phyloP scores from a whole-genome alignment of 2,113 vertebrate species.

The Neotragus pygmaeus region DNA sequence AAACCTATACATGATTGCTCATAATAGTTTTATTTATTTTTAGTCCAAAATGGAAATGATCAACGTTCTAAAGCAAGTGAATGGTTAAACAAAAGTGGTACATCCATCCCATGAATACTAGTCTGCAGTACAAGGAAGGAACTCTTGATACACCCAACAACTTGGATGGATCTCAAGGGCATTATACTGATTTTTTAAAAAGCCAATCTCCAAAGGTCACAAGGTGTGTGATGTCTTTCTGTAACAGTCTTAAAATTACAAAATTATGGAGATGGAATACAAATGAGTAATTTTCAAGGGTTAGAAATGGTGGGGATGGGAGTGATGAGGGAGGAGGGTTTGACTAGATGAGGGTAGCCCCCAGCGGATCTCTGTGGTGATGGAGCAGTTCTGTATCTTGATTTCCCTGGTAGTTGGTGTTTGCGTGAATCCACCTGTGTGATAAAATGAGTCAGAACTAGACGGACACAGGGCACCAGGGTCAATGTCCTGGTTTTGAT shows the following conservation, averaged over 20 bases:
- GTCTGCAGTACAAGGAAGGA: background rate
- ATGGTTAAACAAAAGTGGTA: background rate
- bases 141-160: background rate
- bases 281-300: background rate
- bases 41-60: background rate
- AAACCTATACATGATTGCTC: background rate
- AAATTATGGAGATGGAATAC: background rate
- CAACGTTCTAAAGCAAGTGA: background rate
- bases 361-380: background rate
- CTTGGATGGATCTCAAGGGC: background rate
- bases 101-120: background rate
- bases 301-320: background rate
- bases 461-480: background rate
- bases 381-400: background rate
- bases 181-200: background rate
- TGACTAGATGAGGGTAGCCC: background rate
- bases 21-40: background rate
- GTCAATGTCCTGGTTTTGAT: background rate
- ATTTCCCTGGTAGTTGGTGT: background rate
- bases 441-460: background rate
- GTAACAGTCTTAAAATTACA: background rate
- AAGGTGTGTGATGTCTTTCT: background rate
- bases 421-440: background rate
- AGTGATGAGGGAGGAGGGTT: background rate
- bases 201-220: background rate